Evolutionary conservation across 2,797 vertebrate species (phyloP).

Genomic region (Sorex maritimensis): DNA sequence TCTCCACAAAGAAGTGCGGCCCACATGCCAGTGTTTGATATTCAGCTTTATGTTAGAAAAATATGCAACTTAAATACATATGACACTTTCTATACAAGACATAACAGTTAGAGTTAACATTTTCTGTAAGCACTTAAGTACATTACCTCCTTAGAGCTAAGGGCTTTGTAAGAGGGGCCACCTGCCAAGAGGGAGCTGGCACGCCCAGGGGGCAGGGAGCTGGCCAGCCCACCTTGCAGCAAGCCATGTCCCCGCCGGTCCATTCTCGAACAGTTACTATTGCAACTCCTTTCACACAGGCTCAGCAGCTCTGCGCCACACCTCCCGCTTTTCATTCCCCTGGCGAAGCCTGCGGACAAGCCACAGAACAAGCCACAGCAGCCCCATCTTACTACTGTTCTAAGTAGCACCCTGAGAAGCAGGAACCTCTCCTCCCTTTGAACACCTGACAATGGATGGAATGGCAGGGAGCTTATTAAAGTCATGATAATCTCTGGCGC

Average conservation of each 20-base stretch:
- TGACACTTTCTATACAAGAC: constrained; percentile 80
- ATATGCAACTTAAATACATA: constrained; percentile 87
- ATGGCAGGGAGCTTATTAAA: background rate
- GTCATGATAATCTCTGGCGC: too few relatives aligned
- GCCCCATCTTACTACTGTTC: constrained; percentile 64
- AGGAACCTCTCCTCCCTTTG: background rate
- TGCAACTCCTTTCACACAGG: background rate
- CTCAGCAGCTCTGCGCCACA: background rate
- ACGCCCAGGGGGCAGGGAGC: background rate
- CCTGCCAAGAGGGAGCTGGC: constrained; percentile 18
- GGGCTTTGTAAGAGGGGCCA: constrained; percentile 69
- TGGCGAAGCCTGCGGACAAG: background rate
- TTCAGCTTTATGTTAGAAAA: constrained; percentile 87
- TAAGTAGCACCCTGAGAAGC: constrained; percentile 32
- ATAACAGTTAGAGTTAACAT: constrained; percentile 67
- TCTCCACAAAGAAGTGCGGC: constrained; percentile 47
- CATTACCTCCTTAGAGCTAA: constrained; percentile 20
- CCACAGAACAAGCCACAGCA: background rate
- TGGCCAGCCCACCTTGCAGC: background rate
- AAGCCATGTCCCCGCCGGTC: background rate
- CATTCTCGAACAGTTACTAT: background rate
- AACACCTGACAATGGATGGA: background rate
- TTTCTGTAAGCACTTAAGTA: constrained; percentile 63
- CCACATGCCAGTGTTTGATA: constrained; percentile 72
- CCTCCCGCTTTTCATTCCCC: constrained; percentile 30